phyloP scores from a whole-genome alignment of 64 coral and sea anemone genomes.

The Hydrozoanthus tunicans region DNA sequence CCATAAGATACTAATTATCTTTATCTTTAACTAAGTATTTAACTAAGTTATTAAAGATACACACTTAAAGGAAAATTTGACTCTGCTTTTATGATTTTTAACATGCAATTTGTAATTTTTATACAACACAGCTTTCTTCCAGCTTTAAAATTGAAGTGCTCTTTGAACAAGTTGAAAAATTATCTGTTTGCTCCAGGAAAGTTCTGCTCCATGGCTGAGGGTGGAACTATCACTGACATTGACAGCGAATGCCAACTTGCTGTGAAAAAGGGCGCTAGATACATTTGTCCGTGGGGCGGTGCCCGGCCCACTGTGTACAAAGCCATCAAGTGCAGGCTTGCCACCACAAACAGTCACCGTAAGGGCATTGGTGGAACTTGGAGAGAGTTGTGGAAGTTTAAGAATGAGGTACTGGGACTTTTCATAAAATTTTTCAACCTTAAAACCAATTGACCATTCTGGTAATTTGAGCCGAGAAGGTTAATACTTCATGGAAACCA shows the following conservation, averaged over 20 bases:
- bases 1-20: too few relatives aligned
- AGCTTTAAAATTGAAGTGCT: not conserved
- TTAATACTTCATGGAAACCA: too few relatives aligned
- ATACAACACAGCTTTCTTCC: not conserved
- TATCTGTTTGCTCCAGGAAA: not conserved
- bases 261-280: constrained; percentile 13
- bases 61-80: too few relatives aligned
- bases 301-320: not conserved
- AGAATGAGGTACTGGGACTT: constrained; percentile 15
- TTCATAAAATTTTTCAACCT: too few relatives aligned
- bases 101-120: not conserved
- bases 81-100: too few relatives aligned
- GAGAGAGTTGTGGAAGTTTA: constrained; percentile 51
- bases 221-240: not conserved
- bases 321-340: not conserved
- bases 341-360: constrained; percentile 10
- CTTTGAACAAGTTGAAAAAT: not conserved
- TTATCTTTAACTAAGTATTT: too few relatives aligned
- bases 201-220: not conserved
- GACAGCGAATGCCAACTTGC: not conserved
- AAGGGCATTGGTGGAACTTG: constrained; percentile 49
- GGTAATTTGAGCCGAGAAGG: too few relatives aligned
- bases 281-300: constrained; percentile 1
- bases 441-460: too few relatives aligned
- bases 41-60: too few relatives aligned